Evolutionary conservation across 37 sponge, comb jelly and placozoan species (phyloP).

Genomic region (Spongia lamella): DNA sequence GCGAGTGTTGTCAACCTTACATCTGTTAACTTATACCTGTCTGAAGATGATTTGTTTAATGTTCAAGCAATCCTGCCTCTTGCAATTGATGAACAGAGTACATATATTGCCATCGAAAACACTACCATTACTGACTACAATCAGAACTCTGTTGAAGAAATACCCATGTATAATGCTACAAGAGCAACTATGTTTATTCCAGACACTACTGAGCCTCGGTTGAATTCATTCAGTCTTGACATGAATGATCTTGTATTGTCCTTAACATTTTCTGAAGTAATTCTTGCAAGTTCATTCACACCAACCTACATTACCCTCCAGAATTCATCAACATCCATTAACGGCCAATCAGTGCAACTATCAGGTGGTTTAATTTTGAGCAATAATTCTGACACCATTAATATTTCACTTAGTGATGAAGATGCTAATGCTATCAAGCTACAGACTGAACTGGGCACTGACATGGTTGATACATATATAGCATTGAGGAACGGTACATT

Average conservation of each 20-base stretch:
- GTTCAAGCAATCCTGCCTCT: constrained; percentile 69
- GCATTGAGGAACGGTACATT: constrained; percentile 45
- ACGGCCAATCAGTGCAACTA: constrained; percentile 3
- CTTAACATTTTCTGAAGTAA: constrained; percentile 82
- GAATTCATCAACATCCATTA: constrained; percentile 1
- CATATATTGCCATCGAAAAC: constrained; percentile 76
- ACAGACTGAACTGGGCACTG: constrained; percentile 46
- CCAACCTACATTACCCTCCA: constrained; percentile 48
- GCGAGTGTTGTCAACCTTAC: constrained; percentile 17
- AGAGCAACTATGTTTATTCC: constrained; percentile 39
- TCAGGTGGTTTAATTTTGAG: constrained; percentile 49
- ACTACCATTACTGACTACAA: constrained; percentile 72
- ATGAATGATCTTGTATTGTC: constrained; percentile 56
- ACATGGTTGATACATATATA: constrained; percentile 39
- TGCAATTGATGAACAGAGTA: constrained; percentile 52
- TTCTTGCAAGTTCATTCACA: constrained; percentile 51
- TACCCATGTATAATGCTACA: constrained; percentile 79
- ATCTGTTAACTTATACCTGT: constrained; percentile 49
- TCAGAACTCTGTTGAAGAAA: constrained; percentile 69
- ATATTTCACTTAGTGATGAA: constrained; percentile 36
- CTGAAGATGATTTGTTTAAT: constrained; percentile 59
- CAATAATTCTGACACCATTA: constrained; percentile 45
- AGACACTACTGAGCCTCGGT: constrained; percentile 50
- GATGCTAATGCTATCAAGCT: constrained; percentile 81
- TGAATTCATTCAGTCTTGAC: constrained; percentile 63